These are phyloP conservation scores for Hydrolagus colliei DNA, from an alignment of 2,797 vertebrate species.

Conservation along the genomic window DNA sequence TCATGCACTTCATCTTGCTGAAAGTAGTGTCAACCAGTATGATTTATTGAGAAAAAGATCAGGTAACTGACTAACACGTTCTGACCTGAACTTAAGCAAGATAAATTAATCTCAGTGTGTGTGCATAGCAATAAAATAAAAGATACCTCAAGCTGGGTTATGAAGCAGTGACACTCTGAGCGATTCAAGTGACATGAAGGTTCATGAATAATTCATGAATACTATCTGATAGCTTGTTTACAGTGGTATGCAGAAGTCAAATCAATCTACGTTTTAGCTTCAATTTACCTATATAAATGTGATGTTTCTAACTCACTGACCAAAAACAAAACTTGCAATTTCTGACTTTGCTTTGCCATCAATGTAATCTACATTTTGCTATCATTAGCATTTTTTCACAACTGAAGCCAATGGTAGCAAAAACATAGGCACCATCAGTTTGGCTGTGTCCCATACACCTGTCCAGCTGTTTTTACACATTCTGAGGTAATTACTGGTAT, in stretches of 20 bases:
- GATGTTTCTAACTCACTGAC: no score
- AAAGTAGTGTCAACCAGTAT: constrained; percentile 5
- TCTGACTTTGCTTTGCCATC: neutral
- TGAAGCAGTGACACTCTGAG: neutral
- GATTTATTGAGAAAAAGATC: constrained; percentile 14
- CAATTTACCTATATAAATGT: neutral
- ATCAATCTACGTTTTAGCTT: neutral
- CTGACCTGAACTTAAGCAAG: neutral
- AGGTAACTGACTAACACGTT: neutral
- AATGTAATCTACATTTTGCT: no score
- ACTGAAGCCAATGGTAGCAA: no score
- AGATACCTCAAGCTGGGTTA: neutral
- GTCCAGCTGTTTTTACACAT: no score
- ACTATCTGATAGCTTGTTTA: constrained; percentile 11
- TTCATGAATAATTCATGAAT: constrained; percentile 9
- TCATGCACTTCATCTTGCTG: neutral
- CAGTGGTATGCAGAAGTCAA: neutral
- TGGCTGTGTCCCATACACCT: no score
- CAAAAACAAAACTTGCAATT: no score
- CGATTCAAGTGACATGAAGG: neutral
- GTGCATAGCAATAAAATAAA: neutral
- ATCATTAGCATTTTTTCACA: no score
- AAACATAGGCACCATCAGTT: no score
- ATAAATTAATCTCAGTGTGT: constrained; percentile 1
- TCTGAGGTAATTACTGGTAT: no score